These are phyloP conservation scores for Lobophora halterata DNA, from an alignment of 2,888 invertebrate genomes.

Conservation along the genomic window DNA sequence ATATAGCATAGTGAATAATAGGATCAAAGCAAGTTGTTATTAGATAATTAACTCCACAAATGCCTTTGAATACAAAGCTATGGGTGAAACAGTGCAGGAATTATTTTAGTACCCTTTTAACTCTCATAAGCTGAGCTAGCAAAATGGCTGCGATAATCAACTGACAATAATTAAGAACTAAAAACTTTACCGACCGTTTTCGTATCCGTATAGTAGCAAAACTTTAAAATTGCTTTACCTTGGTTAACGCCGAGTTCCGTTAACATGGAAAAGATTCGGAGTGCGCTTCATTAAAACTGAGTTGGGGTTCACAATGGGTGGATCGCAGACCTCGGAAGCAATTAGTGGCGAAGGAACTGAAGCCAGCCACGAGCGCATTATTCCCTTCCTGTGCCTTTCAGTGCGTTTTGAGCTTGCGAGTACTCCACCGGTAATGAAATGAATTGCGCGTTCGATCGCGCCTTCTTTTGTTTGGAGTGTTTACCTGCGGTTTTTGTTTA, in stretches of 20 bases:
- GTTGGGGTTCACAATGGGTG: constrained; percentile 59
- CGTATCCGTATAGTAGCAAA: constrained; percentile 50
- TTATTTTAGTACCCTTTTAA: too few species aligned
- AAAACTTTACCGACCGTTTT: constrained; percentile 54
- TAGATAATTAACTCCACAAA: too few species aligned
- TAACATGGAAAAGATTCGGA: constrained; percentile 60
- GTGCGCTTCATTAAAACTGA: constrained; percentile 69
- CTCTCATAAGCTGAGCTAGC: constrained; percentile 28
- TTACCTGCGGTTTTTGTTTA: constrained; percentile 6
- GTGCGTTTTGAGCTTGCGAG: constrained; percentile 10
- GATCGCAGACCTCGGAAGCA: constrained; percentile 59
- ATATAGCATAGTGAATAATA: too few species aligned
- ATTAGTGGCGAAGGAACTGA: constrained; percentile 49
- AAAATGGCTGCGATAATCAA: constrained; percentile 49
- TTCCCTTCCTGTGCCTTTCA: constrained; percentile 26
- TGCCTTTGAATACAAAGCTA: too few species aligned
- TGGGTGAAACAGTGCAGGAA: too few species aligned
- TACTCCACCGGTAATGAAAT: constrained; percentile 17
- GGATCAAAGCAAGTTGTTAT: too few species aligned
- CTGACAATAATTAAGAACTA: constrained; percentile 60
- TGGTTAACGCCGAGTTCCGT: constrained; percentile 47
- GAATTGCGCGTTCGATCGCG: constrained; percentile 24
- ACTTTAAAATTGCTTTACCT: constrained; percentile 65
- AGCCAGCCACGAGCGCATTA: constrained; percentile 31
- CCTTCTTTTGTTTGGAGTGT: constrained; percentile 2